Evolutionary conservation across 2,888 invertebrate genomes (phyloP).

Genomic region (Sarcophaga rosellei): DNA sequence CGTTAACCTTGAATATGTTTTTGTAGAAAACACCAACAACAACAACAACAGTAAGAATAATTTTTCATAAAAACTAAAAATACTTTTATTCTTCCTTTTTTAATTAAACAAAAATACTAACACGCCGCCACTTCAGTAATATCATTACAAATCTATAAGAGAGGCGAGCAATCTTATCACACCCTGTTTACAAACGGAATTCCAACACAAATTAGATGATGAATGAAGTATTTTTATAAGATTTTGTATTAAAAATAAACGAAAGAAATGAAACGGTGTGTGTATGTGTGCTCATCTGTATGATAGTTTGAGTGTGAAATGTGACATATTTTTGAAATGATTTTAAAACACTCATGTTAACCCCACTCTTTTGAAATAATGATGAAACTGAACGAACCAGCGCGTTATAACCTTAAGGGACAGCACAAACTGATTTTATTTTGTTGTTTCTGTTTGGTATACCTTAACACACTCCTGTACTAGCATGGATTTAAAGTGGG

Average conservation of each 20-base stretch:
- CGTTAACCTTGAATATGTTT: slow-evolving; percentile 61
- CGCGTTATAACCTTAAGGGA: slow-evolving; percentile 58
- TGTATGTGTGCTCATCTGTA: not conserved
- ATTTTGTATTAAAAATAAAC: slow-evolving; percentile 42
- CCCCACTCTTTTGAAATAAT: slow-evolving; percentile 42
- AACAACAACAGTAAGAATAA: slow-evolving; percentile 6
- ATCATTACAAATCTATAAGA: slow-evolving; percentile 40
- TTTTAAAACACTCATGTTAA: slow-evolving; percentile 59
- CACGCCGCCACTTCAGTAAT: slow-evolving; percentile 23
- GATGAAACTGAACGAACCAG: not conserved
- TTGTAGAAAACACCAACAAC: not conserved
- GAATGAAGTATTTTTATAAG: slow-evolving; percentile 43
- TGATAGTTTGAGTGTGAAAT: slow-evolving; percentile 35
- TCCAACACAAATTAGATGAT: slow-evolving; percentile 30
- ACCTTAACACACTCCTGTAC: not conserved
- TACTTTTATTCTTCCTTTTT: not conserved
- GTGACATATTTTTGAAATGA: slow-evolving; percentile 62
- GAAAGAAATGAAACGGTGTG: not conserved
- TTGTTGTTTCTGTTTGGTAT: not conserved
- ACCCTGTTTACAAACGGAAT: slow-evolving; percentile 43
- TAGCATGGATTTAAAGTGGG: not conserved
- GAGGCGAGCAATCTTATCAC: slow-evolving; percentile 38
- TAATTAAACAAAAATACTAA: slow-evolving; percentile 16
- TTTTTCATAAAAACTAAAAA: slow-evolving; percentile 37
- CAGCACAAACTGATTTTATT: not conserved